These are phyloP conservation scores for Eurytoma adleriae DNA, from an alignment of 2,888 invertebrate species.

Conservation along the genomic window DNA sequence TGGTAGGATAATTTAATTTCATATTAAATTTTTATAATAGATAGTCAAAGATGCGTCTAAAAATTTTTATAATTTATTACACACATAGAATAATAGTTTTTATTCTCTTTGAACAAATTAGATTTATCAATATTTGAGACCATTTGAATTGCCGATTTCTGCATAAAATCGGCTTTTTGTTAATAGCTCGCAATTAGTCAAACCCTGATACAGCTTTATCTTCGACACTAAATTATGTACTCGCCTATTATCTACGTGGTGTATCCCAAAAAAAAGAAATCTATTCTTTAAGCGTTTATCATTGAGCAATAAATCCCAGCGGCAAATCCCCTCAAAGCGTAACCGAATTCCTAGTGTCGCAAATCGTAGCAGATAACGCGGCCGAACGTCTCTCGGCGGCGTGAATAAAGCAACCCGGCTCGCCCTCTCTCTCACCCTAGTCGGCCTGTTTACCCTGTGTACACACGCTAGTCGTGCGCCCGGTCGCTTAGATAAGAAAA, in stretches of 20 bases:
- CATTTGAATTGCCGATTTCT: too few relatives aligned
- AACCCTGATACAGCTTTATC: background rate
- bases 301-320: conserved; percentile 32
- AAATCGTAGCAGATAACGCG: conserved; percentile 52
- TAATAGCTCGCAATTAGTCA: too few relatives aligned
- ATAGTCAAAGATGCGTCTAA: background rate
- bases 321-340: conserved; percentile 26
- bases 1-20: background rate
- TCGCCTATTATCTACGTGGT: background rate
- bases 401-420: conserved; percentile 38
- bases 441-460: background rate
- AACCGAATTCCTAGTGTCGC: conserved; percentile 50
- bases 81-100: background rate
- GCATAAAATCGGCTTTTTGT: too few relatives aligned
- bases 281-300: conserved; percentile 37
- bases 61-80: background rate
- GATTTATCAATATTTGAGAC: too few relatives aligned
- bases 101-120: too few relatives aligned
- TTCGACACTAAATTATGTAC: background rate
- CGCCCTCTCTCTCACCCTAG: background rate
- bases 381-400: conserved; percentile 42
- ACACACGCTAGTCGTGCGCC: background rate
- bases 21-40: background rate
- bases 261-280: conserved; percentile 13
- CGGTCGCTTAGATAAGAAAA: conserved; percentile 49